Evolutionary conservation across 2,113 vertebrate genomes (phyloP).

Genomic region (Cacatua alba): DNA sequence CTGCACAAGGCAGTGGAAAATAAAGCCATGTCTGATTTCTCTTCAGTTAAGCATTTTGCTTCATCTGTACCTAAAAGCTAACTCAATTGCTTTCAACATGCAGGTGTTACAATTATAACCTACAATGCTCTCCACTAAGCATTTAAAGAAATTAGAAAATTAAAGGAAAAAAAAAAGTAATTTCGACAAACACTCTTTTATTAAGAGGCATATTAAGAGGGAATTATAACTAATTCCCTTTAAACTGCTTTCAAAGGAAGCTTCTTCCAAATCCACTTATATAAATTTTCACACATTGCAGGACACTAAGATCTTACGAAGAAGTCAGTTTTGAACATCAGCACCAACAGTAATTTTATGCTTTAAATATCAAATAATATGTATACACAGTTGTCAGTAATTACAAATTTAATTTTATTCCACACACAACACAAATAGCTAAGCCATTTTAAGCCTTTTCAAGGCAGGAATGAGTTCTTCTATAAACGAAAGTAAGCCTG

Average conservation of each 20-base stretch:
- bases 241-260: background rate
- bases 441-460: background rate
- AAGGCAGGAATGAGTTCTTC: background rate
- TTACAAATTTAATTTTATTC: background rate
- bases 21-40: background rate
- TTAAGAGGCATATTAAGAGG: background rate
- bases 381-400: background rate
- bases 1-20: background rate
- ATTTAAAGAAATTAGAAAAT: background rate
- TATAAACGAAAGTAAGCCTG: background rate
- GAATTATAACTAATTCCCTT: background rate
- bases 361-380: background rate
- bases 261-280: background rate
- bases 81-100: background rate
- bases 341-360: background rate
- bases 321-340: background rate
- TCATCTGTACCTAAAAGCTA: background rate
- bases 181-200: background rate
- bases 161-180: fast-evolving
- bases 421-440: background rate
- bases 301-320: background rate
- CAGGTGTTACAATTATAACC: background rate
- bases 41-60: background rate
- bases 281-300: background rate
- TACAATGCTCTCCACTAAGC: background rate